A percentile compares a stretch with the other conserved stretches of the same genome.
These are phyloP conservation scores for Arothron firmamentum DNA, from an alignment of 2,113 vertebrate species.

Conservation along the genomic window DNA sequence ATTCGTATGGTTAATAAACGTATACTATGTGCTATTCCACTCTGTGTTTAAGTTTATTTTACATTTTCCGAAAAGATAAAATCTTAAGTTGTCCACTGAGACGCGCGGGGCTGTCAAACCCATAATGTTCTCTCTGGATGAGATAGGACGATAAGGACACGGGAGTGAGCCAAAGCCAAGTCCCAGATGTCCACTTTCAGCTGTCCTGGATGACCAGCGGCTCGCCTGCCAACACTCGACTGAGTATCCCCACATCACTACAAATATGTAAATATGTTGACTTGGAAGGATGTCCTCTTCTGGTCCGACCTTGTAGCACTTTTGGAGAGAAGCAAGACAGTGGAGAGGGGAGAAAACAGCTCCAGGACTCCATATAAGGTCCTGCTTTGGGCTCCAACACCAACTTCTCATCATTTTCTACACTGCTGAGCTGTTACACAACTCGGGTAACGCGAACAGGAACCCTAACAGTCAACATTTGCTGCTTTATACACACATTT, in stretches of 20 bases:
- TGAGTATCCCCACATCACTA: slow-evolving; percentile 67
- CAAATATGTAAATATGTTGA: slow-evolving; percentile 84
- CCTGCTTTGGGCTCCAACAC: slow-evolving; percentile 75
- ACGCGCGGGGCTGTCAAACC: slow-evolving; percentile 36
- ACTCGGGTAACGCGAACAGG: slow-evolving; percentile 54
- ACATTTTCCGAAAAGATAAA: slow-evolving; percentile 50
- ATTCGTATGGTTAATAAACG: slow-evolving; percentile 13
- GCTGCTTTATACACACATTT: slow-evolving; percentile 10
- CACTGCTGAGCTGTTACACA: slow-evolving; percentile 67
- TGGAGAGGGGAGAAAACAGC: slow-evolving; percentile 73
- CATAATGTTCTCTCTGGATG: slow-evolving; percentile 39
- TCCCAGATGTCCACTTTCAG: slow-evolving; percentile 68
- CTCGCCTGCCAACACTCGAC: slow-evolving; percentile 66
- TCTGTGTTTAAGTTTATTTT: slow-evolving; percentile 30
- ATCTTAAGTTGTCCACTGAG: slow-evolving; percentile 49
- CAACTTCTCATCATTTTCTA: slow-evolving; percentile 75
- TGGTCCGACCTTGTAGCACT: slow-evolving; percentile 70
- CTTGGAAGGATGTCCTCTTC: slow-evolving; percentile 77
- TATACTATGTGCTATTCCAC: slow-evolving; percentile 32
- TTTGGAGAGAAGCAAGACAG: slow-evolving; percentile 70
- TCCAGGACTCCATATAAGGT: slow-evolving; percentile 78
- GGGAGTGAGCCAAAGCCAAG: slow-evolving; percentile 37
- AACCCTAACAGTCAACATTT: slow-evolving; percentile 58
- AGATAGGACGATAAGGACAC: slow-evolving; percentile 46
- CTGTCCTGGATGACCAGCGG: slow-evolving; percentile 65